Base-by-base conservation (phyloP, 2,888 invertebrate genomes). In the Proisotoma minuta region DNA sequence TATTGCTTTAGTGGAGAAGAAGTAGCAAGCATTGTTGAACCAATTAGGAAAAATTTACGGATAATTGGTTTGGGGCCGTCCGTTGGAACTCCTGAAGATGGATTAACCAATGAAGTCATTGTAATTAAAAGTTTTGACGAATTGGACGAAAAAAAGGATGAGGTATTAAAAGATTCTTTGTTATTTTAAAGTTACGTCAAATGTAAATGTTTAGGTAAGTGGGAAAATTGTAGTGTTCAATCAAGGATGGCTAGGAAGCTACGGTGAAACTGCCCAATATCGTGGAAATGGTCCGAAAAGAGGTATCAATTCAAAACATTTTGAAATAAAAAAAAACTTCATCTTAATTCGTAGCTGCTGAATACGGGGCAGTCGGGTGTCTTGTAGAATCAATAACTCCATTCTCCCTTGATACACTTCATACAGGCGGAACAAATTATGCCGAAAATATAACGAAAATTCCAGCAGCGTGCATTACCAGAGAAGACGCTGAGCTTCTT, bases 401-500 rank as follows among this genome's bases (percentile, higher is more conserved):
- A 2, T 75, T 76, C 57, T 78, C 78, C 18, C 73, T 80, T 15
- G 71, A 78, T 71, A 77, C 76, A 26, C 78, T 79, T 1, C 79
- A 79, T 67, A 78, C 79, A 2, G 80, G 79, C n/a, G 63, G 68
- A 68, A 76, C 76, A 72, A 72, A 65, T 24, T 75, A 75, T 54
- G 78, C 81, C 1, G 28, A 24, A 15, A 81, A 80, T 65, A 79
- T 85, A 0, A 79, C 79, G 2, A 66, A 84, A 78, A 89, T 89
- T 59, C 89, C 89, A 8, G 82, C 84, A 0, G 88, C 87, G 43
- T 85, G 84, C 62, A 87, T 91, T 27, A 86, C 89, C 1, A 79
- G 85, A 15, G 91, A 91, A 80, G 89, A 91, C 77, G 88, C 90
- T 2, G 83, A 84, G 75, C 81, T 89, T 78, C 78, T 91, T 43